Conservation (phyloP, 2,113 vertebrate genomes). For the Grus americana region DNA sequence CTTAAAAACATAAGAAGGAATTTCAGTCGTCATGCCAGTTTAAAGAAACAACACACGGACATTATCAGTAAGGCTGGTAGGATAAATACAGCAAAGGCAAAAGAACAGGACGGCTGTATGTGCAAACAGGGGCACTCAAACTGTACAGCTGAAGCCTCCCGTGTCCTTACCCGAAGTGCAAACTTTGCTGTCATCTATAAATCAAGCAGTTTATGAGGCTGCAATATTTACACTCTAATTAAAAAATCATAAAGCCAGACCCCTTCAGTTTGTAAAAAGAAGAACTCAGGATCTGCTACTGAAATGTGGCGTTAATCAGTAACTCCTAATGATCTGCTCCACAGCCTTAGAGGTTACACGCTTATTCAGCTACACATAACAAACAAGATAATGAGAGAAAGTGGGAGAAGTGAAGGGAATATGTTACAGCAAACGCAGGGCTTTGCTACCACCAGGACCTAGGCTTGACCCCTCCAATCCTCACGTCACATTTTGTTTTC, state of each 20-base stretch:
- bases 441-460: neutral
- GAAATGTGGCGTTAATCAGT: conserved; percentile 80
- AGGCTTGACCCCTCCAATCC: neutral
- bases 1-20: neutral
- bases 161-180: conserved; percentile 65
- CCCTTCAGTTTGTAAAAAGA: conserved; percentile 77
- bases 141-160: conserved; percentile 10
- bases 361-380: conserved; percentile 63
- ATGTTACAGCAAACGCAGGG: neutral
- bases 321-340: conserved; percentile 76
- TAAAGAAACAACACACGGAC: neutral
- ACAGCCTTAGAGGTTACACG: conserved; percentile 53
- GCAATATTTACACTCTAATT: conserved; percentile 91
- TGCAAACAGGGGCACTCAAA: conserved; percentile 8
- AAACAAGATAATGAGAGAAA: conserved; percentile 59
- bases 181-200: conserved; percentile 82
- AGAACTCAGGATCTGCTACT: conserved; percentile 71
- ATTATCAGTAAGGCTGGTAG: neutral
- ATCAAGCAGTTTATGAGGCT: conserved; percentile 84
- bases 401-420: neutral
- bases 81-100: neutral
- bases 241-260: conserved; percentile 87
- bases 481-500: neutral
- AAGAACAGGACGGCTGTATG: neutral
- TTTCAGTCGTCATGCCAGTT: neutral